A percentile compares a stretch with the other conserved stretches of the same genome.
Evolutionary conservation across 2,888 invertebrate species (phyloP).

Genomic region (Adelphocoris suturalis): DNA sequence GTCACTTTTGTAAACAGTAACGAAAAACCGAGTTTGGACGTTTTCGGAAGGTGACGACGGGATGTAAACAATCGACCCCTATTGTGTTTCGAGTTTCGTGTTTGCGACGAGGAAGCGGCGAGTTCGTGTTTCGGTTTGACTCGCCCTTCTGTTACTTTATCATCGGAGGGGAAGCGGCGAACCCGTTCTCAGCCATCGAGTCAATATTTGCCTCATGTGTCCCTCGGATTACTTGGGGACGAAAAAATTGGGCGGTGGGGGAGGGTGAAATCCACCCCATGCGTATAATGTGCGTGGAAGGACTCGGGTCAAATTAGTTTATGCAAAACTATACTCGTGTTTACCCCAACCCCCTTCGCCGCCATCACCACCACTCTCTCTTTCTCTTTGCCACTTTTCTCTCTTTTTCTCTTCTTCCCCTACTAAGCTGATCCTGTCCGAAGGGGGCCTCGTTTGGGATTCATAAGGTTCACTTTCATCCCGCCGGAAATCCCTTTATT

Average conservation of each 20-base stretch:
- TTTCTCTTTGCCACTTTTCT: too few species aligned
- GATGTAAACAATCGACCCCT: neutral
- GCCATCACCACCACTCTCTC: too few species aligned
- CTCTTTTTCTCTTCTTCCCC: too few species aligned
- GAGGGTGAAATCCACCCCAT: neutral
- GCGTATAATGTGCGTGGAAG: neutral
- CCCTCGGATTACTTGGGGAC: neutral
- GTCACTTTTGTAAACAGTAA: constrained; percentile 12
- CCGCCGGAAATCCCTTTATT: constrained; percentile 40
- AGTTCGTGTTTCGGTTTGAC: neutral
- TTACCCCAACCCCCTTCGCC: too few species aligned
- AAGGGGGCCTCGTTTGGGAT: neutral
- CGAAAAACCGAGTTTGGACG: constrained; percentile 3
- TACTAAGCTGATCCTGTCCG: too few species aligned
- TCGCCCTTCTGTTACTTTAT: constrained; percentile 35
- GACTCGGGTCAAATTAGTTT: constrained; percentile 45
- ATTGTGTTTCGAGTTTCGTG: constrained; percentile 19
- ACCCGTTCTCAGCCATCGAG: constrained; percentile 6
- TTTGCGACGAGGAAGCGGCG: neutral
- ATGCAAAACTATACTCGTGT: constrained; percentile 47
- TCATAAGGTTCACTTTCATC: neutral
- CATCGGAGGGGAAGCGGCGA: neutral
- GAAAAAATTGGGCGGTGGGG: too few species aligned
- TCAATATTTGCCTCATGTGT: constrained; percentile 40
- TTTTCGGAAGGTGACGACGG: neutral